Evolutionary conservation across 1,140 invertebrate genomes (phyloP).

Genomic region (Delia radicum): DNA sequence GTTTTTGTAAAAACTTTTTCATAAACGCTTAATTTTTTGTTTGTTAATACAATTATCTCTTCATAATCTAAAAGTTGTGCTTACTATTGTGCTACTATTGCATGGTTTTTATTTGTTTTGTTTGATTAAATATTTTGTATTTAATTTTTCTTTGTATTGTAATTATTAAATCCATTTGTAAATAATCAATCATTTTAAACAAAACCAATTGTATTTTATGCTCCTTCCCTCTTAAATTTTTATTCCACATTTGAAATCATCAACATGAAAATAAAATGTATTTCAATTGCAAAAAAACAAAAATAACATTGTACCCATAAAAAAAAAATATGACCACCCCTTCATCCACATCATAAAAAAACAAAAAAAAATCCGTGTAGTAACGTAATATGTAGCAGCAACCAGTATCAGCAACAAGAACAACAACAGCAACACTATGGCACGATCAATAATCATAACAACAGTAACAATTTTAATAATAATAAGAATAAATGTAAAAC

Average conservation of each 20-base stretch:
- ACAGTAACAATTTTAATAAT: neutral
- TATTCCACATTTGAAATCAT: neutral
- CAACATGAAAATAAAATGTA: neutral
- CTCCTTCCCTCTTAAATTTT: conserved; percentile 12
- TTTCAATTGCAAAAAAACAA: neutral
- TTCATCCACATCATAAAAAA: neutral
- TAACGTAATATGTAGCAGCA: conserved; percentile 52
- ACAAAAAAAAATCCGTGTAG: conserved; percentile 33
- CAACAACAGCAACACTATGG: neutral
- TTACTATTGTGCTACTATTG: too few relatives aligned
- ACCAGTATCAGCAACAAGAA: conserved; percentile 33
- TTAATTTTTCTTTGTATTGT: neutral
- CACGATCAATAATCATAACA: neutral
- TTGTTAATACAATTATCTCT: too few relatives aligned
- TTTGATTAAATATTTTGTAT: neutral
- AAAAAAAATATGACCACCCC: neutral
- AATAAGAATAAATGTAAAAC: neutral
- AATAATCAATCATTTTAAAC: conserved; percentile 10
- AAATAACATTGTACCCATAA: neutral
- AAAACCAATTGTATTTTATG: conserved; percentile 13
- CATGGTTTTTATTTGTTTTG: neutral
- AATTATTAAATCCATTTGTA: conserved; percentile 9
- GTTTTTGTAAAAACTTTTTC: too few relatives aligned
- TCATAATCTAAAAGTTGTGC: too few relatives aligned
- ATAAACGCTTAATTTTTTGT: too few relatives aligned